These are phyloP conservation scores for Oplegnathus fasciatus DNA, from an alignment of 2,113 vertebrate genomes.

Conservation along the genomic window DNA sequence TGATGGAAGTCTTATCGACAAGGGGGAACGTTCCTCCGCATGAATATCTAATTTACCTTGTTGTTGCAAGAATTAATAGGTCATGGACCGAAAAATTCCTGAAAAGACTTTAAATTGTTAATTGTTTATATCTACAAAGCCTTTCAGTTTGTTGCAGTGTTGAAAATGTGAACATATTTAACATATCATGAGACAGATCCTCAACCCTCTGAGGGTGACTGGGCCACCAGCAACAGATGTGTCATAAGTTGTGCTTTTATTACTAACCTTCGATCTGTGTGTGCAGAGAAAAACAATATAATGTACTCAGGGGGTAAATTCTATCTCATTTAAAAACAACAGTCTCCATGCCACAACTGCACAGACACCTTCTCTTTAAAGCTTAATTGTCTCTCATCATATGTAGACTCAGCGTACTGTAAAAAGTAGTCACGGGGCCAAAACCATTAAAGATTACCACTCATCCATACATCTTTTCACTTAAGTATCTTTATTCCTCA, in stretches of 20 bases:
- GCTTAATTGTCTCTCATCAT: constrained; percentile 38
- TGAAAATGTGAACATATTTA: constrained; percentile 18
- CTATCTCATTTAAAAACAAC: constrained; percentile 9
- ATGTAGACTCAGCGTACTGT: constrained; percentile 12
- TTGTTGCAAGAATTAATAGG: constrained; percentile 28
- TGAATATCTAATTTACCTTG: constrained; percentile 48
- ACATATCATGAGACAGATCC: neutral
- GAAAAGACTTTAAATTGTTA: constrained; percentile 22
- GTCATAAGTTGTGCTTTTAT: constrained; percentile 14
- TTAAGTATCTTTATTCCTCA: constrained; percentile 31
- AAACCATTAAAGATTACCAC: constrained; percentile 40
- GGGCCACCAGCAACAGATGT: constrained; percentile 23
- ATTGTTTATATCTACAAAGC: constrained; percentile 1
- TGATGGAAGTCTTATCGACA: constrained; percentile 48
- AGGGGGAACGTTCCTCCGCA: constrained; percentile 34
- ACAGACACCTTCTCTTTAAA: constrained; percentile 30
- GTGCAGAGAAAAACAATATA: constrained; percentile 6
- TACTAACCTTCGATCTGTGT: constrained; percentile 6
- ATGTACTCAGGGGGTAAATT: neutral
- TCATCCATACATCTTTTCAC: constrained; percentile 45
- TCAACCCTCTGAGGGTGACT: neutral
- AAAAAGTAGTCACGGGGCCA: constrained; percentile 12
- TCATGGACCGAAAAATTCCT: constrained; percentile 15
- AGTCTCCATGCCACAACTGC: neutral
- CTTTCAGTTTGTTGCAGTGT: constrained; percentile 1